Conservation (phyloP, 2,113 vertebrate genomes). For the Peromyscus californicus region DNA sequence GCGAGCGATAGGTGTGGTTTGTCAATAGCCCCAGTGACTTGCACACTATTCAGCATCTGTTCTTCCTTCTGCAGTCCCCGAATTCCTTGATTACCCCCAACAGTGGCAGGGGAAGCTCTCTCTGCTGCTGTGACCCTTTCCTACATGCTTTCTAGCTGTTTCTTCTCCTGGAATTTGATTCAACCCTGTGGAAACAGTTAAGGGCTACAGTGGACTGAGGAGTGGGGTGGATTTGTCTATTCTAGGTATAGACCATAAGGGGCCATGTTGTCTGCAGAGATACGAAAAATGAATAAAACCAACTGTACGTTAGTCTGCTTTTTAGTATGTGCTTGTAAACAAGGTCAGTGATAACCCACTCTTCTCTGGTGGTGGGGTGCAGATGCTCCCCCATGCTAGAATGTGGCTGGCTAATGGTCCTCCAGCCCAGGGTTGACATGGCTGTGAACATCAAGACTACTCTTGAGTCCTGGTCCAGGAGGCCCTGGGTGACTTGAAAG, state of each 20-base stretch:
- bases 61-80: not conserved
- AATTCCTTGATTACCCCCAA: not conserved
- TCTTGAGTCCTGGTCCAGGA: not conserved
- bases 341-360: not conserved
- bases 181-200: not conserved
- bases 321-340: not conserved
- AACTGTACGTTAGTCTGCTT: not conserved
- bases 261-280: not conserved
- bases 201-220: not conserved
- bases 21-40: not conserved
- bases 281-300: not conserved
- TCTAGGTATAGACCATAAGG: not conserved
- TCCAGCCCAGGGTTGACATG: not conserved
- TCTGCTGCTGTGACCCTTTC: not conserved
- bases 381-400: accelerated
- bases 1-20: not conserved
- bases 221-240: no score
- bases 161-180: not conserved
- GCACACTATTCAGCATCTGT: accelerated
- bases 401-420: not conserved
- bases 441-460: not conserved
- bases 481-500: not conserved
- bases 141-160: not conserved
- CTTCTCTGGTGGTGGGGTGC: not conserved
- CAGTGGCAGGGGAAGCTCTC: not conserved